Percentiles rank a stretch among this genome's conserved stretches.
phyloP scores from a whole-genome alignment of 2,888 invertebrate genomes.

The Apocheima hispidaria region DNA sequence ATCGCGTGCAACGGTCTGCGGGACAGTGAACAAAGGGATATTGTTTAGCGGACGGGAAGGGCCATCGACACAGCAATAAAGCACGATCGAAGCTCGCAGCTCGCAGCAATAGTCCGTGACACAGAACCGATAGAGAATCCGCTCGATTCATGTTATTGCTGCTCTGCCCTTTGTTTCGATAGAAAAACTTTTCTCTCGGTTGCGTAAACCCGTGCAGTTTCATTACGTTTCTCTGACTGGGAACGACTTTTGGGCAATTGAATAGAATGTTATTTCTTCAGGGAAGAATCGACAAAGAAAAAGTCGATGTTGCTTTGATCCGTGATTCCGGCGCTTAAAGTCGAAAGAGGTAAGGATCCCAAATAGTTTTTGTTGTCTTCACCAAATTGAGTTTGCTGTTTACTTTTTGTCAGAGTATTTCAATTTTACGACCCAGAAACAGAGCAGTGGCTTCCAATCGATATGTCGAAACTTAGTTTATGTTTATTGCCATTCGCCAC shows the following conservation, averaged over 20 bases:
- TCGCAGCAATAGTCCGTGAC: constrained; percentile 30
- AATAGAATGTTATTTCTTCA: constrained; percentile 41
- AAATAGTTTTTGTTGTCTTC: constrained; percentile 34
- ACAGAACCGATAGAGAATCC: constrained; percentile 24
- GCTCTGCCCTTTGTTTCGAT: constrained; percentile 37
- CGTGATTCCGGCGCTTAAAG: constrained; percentile 27
- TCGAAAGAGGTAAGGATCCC: constrained; percentile 25
- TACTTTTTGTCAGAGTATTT: constrained; percentile 26
- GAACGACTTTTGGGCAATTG: constrained; percentile 38
- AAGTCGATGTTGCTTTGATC: constrained; percentile 33
- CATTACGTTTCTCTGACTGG: constrained; percentile 38
- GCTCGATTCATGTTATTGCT: constrained; percentile 32
- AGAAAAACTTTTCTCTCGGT: constrained; percentile 36
- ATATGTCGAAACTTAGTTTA: constrained; percentile 18
- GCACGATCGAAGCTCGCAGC: constrained; percentile 28
- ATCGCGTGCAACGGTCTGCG: constrained; percentile 51
- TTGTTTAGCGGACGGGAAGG: constrained; percentile 56
- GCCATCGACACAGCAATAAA: constrained; percentile 43
- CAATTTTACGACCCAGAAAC: constrained; percentile 25
- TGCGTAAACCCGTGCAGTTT: constrained; percentile 34
- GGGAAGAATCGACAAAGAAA: constrained; percentile 26
- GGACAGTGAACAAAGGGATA: constrained; percentile 61
- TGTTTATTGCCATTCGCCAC: constrained; percentile 5
- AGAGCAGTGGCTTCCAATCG: constrained; percentile 9
- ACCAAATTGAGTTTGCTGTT: constrained; percentile 28